These are phyloP conservation scores for Archocentrus centrarchus DNA, from an alignment of 2,113 vertebrate genomes.

Conservation along the genomic window DNA sequence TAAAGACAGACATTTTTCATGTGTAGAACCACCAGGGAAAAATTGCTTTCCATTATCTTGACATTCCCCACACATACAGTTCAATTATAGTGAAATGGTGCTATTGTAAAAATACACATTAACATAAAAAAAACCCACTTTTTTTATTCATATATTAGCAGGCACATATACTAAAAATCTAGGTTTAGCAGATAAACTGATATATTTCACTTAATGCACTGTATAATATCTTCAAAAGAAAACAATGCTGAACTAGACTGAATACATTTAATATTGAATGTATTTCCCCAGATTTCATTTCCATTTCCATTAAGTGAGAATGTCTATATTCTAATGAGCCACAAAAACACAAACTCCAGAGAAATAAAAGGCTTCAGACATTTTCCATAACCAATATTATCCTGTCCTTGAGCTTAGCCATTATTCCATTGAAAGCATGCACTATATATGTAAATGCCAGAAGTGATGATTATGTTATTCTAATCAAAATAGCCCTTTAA, in stretches of 20 bases:
- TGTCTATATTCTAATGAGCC: slow-evolving; percentile 28
- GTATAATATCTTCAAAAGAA: slow-evolving; percentile 1
- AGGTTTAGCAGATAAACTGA: not conserved
- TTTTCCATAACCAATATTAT: slow-evolving; percentile 63
- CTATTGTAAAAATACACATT: not conserved
- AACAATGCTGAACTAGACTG: not conserved
- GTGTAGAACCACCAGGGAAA: not conserved
- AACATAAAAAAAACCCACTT: not conserved
- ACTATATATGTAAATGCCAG: slow-evolving; percentile 78
- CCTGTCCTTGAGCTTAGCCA: slow-evolving; percentile 64
- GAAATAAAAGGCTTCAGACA: slow-evolving; percentile 41
- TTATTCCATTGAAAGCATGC: slow-evolving; percentile 69
- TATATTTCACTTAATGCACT: not conserved
- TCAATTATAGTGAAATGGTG: not conserved
- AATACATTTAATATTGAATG: not conserved
- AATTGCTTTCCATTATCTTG: not conserved
- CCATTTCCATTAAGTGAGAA: slow-evolving; percentile 24
- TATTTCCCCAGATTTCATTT: not conserved
- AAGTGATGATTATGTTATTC: slow-evolving; percentile 73
- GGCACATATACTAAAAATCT: not conserved
- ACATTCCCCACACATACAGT: not conserved
- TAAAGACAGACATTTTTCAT: slow-evolving; percentile 27
- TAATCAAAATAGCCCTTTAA: slow-evolving; percentile 74
- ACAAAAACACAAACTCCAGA: slow-evolving; percentile 29
- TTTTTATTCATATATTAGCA: not conserved